Base-by-base conservation (phyloP, 2,888 invertebrate species). In the Diadegma fenestrale region DNA sequence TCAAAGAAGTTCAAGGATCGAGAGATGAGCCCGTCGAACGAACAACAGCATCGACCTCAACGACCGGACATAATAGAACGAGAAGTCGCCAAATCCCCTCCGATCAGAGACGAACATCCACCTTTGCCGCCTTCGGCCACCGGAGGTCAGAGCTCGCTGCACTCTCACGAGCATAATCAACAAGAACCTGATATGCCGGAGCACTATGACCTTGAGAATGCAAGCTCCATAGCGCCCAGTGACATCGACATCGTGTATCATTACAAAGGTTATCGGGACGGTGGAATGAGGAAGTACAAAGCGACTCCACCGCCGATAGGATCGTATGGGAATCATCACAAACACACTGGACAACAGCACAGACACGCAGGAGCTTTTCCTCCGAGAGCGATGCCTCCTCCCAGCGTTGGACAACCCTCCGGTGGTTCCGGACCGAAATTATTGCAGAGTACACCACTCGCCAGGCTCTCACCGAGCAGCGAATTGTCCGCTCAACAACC, bases 161-260 rank as follows among this genome's bases (percentile, higher is more conserved):
- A 96, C 89, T 95, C 95, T 0, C 96, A 96, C 75, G 97, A 97
- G 84, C 97, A 97, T 90, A 96, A 96, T 37, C 78, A 83, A 19
- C 51, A 51, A 51, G 96, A 96, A 30, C 96, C 97, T 75, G 97
- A 98, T 91, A 95, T 98, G 89, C 98, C 98, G 0, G 98, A 99
- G 93, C 98, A 98, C 93, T 99, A 99, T 92, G 99, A 99, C 93
- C 95, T 99, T 86, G 99, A 99, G 94, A 99, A 99, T 94, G 99
- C 99, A 1, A 99, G 98, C 93, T 99, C 98, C 0, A 99, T 99
- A 89, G 99, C 99, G 0, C 99, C 99, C 0, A 99, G 99, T 2
- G 99, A 99, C 92, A 99, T 99, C 88, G 99, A 99, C 92, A 98
- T 99, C 87, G 98, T 98, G 14, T 98, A 98, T 91, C 99, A 99